Percentiles rank a stretch among this genome's conserved stretches.
Evolutionary conservation across 2,113 vertebrate genomes (phyloP).

Genomic region (Tragelaphus buxtoni): DNA sequence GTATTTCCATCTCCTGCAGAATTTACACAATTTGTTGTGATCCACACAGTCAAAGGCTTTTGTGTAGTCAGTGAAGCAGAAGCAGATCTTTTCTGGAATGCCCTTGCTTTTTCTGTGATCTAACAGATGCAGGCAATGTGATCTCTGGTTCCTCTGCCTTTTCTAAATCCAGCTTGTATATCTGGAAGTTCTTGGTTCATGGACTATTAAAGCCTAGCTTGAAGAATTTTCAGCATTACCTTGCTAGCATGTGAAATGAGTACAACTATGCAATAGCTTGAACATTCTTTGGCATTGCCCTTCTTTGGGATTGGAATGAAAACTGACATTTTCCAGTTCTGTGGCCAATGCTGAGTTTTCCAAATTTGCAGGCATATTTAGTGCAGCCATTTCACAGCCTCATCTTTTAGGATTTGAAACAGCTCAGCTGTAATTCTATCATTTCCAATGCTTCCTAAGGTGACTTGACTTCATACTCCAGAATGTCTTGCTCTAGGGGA

Average conservation of each 20-base stretch:
- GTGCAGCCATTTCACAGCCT: neutral
- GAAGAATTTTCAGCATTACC: neutral
- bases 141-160: neutral
- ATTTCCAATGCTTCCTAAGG: neutral
- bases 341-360: neutral
- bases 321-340: neutral
- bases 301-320: neutral
- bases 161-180: neutral
- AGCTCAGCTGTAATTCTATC: neutral
- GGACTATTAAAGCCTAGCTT: neutral
- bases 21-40: neutral
- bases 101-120: neutral
- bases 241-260: neutral
- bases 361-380: neutral
- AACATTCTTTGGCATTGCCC: neutral
- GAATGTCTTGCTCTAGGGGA: neutral
- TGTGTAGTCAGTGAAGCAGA: neutral
- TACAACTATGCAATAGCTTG: neutral
- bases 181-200: neutral
- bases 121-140: neutral
- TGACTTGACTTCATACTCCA: neutral
- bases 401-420: neutral
- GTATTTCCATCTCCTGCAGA: neutral
- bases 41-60: neutral
- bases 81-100: neutral